Evolutionary conservation across 1,140 invertebrate species (phyloP).

Genomic region (Idris sp.): DNA sequence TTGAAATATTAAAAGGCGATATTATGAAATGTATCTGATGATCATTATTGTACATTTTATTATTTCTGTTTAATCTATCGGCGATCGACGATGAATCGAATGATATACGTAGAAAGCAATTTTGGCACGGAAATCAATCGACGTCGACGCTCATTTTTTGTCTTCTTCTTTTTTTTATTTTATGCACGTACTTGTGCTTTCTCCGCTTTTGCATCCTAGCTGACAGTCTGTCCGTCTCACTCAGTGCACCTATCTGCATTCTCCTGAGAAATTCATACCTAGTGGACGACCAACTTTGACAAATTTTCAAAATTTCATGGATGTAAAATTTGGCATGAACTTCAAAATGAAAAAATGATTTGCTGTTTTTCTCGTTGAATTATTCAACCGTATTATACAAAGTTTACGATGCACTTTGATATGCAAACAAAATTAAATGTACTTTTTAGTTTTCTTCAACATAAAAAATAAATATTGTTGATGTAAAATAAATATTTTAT

Average conservation of each 20-base stretch:
- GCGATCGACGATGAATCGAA: conserved; percentile 1
- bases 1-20: no score
- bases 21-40: conserved; percentile 18
- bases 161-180: conserved; percentile 4
- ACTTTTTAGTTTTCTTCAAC: no score
- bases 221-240: not conserved
- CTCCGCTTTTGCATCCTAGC: conserved; percentile 20
- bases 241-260: conserved; percentile 2
- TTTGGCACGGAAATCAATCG: conserved; percentile 36
- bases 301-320: conserved; percentile 13
- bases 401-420: no score
- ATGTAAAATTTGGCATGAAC: not conserved
- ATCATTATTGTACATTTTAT: no score
- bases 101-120: conserved; percentile 30
- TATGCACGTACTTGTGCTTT: conserved; percentile 16
- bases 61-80: no score
- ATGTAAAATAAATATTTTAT: no score
- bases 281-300: conserved; percentile 1
- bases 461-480: no score
- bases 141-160: conserved; percentile 11
- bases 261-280: conserved; percentile 18
- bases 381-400: no score
- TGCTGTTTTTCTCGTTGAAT: no score
- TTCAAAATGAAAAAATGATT: conserved; percentile 9
- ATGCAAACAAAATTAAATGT: no score